Evolutionary conservation across 2,797 vertebrate species (phyloP).

Genomic region (Manis crassicaudata): DNA sequence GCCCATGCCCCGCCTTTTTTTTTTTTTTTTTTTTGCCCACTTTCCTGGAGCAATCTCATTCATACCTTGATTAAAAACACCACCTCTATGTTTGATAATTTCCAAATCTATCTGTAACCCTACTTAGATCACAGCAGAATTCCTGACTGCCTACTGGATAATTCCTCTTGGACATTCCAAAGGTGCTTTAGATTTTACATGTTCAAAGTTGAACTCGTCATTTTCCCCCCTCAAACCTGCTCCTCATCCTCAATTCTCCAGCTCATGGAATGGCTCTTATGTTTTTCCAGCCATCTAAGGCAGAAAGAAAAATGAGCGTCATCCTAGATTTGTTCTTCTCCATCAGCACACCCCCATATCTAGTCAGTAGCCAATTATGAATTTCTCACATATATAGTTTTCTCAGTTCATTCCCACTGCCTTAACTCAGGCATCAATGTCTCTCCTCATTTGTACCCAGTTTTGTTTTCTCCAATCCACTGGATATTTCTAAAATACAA

Average conservation of each 20-base stretch:
- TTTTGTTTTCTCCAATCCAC: slow-evolving; percentile 2
- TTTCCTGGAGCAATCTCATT: neutral
- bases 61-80: slow-evolving; percentile 34
- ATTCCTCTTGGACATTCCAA: slow-evolving; percentile 21
- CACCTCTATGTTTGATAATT: neutral
- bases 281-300: neutral
- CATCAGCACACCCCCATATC: neutral
- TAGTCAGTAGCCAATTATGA: slow-evolving; percentile 23
- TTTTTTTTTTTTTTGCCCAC: neutral
- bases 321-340: neutral
- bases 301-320: slow-evolving; percentile 22
- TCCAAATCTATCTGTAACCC: neutral
- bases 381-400: neutral
- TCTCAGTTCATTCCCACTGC: neutral
- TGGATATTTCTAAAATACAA: slow-evolving; percentile 26
- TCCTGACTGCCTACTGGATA: neutral
- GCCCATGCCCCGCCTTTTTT: neutral
- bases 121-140: neutral
- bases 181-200: neutral
- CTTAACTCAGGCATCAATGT: slow-evolving; percentile 19
- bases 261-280: slow-evolving; percentile 26
- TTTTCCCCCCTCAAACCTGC: neutral
- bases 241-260: slow-evolving; percentile 1
- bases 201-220: slow-evolving; percentile 40
- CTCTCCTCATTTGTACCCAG: neutral